Evolutionary conservation across 2,888 invertebrate species (phyloP).

Genomic region (Glaucopsyche alexis): DNA sequence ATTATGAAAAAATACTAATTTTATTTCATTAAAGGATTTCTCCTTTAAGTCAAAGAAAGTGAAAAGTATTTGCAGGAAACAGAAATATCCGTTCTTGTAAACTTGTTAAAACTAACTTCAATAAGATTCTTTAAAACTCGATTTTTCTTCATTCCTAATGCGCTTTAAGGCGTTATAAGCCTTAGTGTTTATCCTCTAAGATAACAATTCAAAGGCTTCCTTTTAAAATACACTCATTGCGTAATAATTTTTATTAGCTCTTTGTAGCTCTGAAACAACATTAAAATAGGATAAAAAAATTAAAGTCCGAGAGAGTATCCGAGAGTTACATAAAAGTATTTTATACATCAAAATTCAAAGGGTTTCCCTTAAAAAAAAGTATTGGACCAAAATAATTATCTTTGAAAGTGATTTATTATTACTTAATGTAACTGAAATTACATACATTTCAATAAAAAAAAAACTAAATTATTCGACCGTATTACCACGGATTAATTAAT

Average conservation of each 20-base stretch:
- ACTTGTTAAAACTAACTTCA: conserved; percentile 33
- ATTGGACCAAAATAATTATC: too few relatives aligned
- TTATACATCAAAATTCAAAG: too few relatives aligned
- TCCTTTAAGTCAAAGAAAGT: conserved; percentile 24
- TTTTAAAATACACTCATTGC: not conserved
- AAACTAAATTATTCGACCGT: too few relatives aligned
- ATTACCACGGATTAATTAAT: too few relatives aligned
- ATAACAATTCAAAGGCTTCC: not conserved
- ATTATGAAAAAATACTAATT: not conserved
- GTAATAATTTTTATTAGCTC: not conserved
- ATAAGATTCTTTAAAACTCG: not conserved
- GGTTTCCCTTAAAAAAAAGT: too few relatives aligned
- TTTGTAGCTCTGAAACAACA: not conserved
- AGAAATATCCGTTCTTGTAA: conserved; percentile 23
- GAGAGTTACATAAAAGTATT: too few relatives aligned
- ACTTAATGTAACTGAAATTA: too few relatives aligned
- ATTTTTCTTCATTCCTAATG: not conserved
- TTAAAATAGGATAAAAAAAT: too few relatives aligned
- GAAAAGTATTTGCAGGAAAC: conserved; percentile 23
- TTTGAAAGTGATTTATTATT: too few relatives aligned
- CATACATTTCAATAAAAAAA: too few relatives aligned
- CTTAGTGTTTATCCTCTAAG: not conserved
- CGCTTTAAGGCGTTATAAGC: not conserved
- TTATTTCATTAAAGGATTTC: not conserved
- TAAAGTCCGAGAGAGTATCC: too few relatives aligned